Percentiles rank a stretch among this genome's conserved stretches.
phyloP scores from a whole-genome alignment of 2,888 invertebrate species.

The Oscheius sp. region DNA sequence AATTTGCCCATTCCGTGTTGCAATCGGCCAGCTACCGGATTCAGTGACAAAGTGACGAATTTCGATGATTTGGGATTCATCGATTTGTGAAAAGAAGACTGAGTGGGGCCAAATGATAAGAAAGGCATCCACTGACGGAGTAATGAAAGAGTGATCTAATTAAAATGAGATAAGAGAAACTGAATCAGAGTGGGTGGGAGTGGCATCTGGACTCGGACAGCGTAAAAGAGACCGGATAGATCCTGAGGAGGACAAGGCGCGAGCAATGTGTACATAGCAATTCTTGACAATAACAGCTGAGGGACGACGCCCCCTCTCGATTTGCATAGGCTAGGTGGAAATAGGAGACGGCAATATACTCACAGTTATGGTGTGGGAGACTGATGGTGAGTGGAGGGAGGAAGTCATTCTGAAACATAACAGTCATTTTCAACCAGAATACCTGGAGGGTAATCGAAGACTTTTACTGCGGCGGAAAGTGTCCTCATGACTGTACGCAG shows the following conservation, averaged over 20 bases:
- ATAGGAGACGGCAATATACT: neutral
- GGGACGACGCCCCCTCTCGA: neutral
- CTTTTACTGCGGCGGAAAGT: conserved; percentile 5
- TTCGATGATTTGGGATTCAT: no score
- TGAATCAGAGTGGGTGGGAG: neutral
- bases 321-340: conserved; percentile 23
- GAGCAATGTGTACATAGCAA: conserved; percentile 32
- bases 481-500: conserved; percentile 10
- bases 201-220: conserved; percentile 4
- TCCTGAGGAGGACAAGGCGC: conserved; percentile 17
- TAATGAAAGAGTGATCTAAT: conserved; percentile 16
- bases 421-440: neutral
- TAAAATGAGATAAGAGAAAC: neutral
- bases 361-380: neutral
- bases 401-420: neutral
- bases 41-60: conserved; percentile 8
- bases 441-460: conserved; percentile 4
- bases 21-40: neutral
- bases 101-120: conserved; percentile 6
- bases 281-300: conserved; percentile 32
- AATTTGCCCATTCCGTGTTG: conserved; percentile 2
- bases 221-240: conserved; percentile 25
- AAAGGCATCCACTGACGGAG: neutral
- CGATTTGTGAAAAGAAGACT: neutral
- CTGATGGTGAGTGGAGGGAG: neutral